These are phyloP conservation scores for Epinephelus lanceolatus DNA, from an alignment of 2,113 vertebrate species.

Conservation along the genomic window DNA sequence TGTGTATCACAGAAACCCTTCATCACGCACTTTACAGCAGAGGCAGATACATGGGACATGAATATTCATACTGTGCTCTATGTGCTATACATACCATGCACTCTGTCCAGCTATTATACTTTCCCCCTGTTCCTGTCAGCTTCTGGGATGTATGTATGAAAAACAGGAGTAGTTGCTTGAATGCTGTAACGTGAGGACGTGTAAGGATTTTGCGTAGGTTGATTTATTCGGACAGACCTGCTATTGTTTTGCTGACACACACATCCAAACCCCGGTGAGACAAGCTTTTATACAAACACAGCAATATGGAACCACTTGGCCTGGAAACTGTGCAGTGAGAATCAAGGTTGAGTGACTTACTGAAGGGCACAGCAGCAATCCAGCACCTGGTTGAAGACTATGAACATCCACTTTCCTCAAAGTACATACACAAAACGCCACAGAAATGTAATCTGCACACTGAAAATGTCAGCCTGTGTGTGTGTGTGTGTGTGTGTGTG, in stretches of 20 bases:
- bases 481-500: neutral
- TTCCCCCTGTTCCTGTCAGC: slow-evolving; percentile 5
- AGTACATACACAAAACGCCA: slow-evolving; percentile 5
- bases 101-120: slow-evolving; percentile 1
- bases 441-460: slow-evolving; percentile 30
- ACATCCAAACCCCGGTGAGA: slow-evolving; percentile 39
- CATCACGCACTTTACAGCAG: neutral
- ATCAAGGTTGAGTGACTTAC: slow-evolving; percentile 59
- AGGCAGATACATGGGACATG: neutral
- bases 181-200: neutral
- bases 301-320: slow-evolving; percentile 48
- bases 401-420: slow-evolving; percentile 24
- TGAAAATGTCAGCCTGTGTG: slow-evolving; percentile 44
- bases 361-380: slow-evolving; percentile 50
- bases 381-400: slow-evolving; percentile 27
- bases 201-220: slow-evolving; percentile 7
- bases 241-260: slow-evolving; percentile 59
- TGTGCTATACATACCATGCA: neutral
- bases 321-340: slow-evolving; percentile 44
- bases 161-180: slow-evolving; percentile 41
- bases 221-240: slow-evolving; percentile 56
- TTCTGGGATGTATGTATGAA: neutral
- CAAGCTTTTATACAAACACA: slow-evolving; percentile 62
- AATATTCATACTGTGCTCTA: slow-evolving; percentile 6
- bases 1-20: slow-evolving; percentile 1